A percentile compares a stretch with the other conserved stretches of the same genome.
Evolutionary conservation across 2,113 vertebrate species (phyloP).

Genomic region (Symphodus melops): DNA sequence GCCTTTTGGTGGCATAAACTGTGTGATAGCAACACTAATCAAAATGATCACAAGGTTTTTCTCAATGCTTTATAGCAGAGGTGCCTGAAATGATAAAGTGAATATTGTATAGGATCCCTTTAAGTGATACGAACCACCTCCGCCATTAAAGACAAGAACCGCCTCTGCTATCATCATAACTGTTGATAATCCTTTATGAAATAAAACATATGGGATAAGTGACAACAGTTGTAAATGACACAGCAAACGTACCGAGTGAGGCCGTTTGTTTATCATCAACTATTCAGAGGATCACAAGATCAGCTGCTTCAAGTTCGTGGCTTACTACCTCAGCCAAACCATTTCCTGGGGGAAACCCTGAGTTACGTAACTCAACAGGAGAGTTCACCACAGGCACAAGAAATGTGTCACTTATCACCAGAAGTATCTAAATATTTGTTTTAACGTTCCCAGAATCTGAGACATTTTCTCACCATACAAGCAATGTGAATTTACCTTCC

Average conservation of each 20-base stretch:
- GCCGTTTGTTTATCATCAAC: conserved; percentile 4
- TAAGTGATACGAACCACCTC: too few species aligned
- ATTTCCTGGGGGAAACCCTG: conserved; percentile 10
- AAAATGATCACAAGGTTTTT: not conserved
- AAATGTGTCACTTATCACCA: not conserved
- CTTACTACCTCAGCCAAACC: conserved; percentile 2
- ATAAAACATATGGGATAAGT: not conserved
- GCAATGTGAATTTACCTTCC: not conserved
- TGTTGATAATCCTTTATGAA: not conserved
- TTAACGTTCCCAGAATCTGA: not conserved
- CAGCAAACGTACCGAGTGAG: not conserved
- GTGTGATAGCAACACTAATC: not conserved
- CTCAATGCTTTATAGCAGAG: not conserved
- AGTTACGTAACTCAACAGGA: conserved; percentile 13
- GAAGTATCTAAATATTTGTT: not conserved
- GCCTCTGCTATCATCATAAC: not conserved
- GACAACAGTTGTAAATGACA: not conserved
- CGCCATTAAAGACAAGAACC: not conserved
- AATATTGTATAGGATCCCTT: too few species aligned
- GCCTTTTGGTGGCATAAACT: not conserved
- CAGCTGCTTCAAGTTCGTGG: not conserved
- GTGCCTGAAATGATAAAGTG: not conserved
- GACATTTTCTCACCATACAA: not conserved
- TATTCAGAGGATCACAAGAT: not conserved
- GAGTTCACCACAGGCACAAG: not conserved